These are phyloP conservation scores for Cheilosia scutellata DNA, from an alignment of 2,888 invertebrate genomes.

Conservation along the genomic window DNA sequence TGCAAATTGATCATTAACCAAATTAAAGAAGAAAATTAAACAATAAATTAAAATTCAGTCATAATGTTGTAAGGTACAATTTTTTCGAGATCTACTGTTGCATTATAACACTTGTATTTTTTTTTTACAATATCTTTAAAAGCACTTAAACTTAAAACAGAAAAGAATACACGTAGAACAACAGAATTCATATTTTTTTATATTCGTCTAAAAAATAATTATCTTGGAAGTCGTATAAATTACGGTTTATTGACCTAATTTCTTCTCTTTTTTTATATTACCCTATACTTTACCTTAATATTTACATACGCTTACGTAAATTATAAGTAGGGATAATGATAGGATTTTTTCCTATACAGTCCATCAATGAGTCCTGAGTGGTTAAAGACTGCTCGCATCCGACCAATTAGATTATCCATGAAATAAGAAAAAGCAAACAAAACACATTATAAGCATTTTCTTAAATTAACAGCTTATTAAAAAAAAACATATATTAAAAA, in stretches of 20 bases:
- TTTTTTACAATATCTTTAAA: conserved; percentile 28
- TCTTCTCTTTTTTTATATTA: conserved; percentile 26
- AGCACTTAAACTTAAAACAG: conserved; percentile 17
- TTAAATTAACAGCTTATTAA: not conserved
- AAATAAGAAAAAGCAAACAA: conserved; percentile 48
- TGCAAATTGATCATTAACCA: conserved; percentile 45
- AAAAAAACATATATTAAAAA: conserved; percentile 11
- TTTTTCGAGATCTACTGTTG: conserved; percentile 67
- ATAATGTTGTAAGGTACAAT: conserved; percentile 68
- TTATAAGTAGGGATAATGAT: conserved; percentile 84
- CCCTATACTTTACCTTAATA: conserved; percentile 54
- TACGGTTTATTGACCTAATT: conserved; percentile 21
- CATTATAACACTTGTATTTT: conserved; percentile 47
- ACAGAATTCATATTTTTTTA: not conserved
- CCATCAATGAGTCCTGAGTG: conserved; percentile 83
- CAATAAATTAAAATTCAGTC: conserved; percentile 57
- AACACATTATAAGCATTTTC: conserved; percentile 18
- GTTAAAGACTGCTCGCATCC: conserved; percentile 79
- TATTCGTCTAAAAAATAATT: conserved; percentile 26
- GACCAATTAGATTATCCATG: conserved; percentile 27
- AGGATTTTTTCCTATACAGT: conserved; percentile 84
- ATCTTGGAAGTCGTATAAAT: conserved; percentile 33
- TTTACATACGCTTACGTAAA: conserved; percentile 79
- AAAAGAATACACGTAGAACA: not conserved
- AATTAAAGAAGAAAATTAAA: conserved; percentile 15